Evolutionary conservation across 1,140 invertebrate species (phyloP).

Genomic region (Grapholita molesta): DNA sequence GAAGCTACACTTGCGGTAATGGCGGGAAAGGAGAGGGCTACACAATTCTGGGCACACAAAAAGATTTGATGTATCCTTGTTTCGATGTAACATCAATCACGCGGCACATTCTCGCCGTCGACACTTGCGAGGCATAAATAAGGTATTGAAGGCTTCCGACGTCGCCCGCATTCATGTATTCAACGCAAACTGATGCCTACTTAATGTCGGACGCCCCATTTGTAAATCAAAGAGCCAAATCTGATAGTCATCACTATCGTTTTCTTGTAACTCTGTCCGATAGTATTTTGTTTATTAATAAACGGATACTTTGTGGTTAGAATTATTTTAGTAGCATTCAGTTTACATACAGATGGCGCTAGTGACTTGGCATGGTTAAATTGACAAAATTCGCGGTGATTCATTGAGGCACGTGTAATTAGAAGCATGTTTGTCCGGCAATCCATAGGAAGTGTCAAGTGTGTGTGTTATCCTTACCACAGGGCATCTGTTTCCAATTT

Average conservation of each 20-base stretch:
- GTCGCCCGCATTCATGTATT: conserved; percentile 48
- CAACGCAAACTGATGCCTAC: conserved; percentile 38
- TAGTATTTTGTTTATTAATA: not conserved
- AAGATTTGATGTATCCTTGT: conserved; percentile 45
- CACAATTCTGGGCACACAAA: conserved; percentile 34
- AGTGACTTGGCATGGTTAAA: no score
- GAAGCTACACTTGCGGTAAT: not conserved
- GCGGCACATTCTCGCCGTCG: conserved; percentile 38
- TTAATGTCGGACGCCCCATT: conserved; percentile 39
- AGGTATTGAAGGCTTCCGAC: conserved; percentile 45
- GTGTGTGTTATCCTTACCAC: no score
- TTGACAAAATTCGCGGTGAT: no score
- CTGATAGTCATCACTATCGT: conserved; percentile 31
- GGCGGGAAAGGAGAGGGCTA: conserved; percentile 26
- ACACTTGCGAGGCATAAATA: conserved; percentile 48
- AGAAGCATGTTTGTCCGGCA: no score
- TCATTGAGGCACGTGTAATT: no score
- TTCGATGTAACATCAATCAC: conserved; percentile 48
- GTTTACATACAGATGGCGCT: not conserved
- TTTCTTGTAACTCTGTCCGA: not conserved
- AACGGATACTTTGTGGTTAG: not conserved
- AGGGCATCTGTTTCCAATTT: no score
- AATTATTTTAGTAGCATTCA: not conserved
- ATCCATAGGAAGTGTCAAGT: no score
- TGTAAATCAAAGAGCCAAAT: conserved; percentile 30